Base-by-base conservation (phyloP, 2,797 vertebrate species). In the Oryzias sinensis region DNA sequence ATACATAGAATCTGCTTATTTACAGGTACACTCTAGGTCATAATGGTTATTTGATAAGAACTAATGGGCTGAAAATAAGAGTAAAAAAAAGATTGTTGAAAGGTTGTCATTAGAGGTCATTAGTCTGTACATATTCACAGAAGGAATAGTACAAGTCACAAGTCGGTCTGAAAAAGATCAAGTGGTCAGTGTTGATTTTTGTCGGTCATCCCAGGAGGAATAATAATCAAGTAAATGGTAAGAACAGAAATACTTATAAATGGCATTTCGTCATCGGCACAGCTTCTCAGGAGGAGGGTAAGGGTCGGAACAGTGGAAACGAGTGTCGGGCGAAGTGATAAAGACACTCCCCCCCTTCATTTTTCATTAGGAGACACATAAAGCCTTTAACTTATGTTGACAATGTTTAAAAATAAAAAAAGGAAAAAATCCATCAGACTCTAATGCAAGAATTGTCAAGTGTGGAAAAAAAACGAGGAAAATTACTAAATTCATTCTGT, bases 1-100 rank as follows among this genome's bases (percentile, higher is more conserved):
- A 91, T 92, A 92, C 91, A 88, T 93, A 90, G 90, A 89, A 89
- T 92, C 90, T 92, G 88, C 88, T 91, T 93, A 93, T 93, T 90
- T 93, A 93, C 91, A 93, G 80, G 79, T 87, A 88, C 91, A 90
- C 87, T 90, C 84, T 90, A 88, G 86, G 84, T 89, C 85, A 79
- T 85, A 84, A 78, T 82, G 80, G 81, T 88, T 87, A 88, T 90
- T 76, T 86, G 88, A 90, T 86, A 89, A 89, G 3, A 86, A 89
- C 78, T 68, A 79, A 86, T 83, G 74, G 86, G 76, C 54, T 61
- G 49, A 81, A 83, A 85, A 73, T 64, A 77, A 44, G 74, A 55
- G 9, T 46, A 42, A 68, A 74, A 75, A 53, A 72, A 49, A 56
- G 51, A 75, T 56, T 44, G n/a, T 53, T 55, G 45, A 59, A 14